phyloP scores from a whole-genome alignment of 2,888 invertebrate genomes.

The Oscheius sp. region DNA sequence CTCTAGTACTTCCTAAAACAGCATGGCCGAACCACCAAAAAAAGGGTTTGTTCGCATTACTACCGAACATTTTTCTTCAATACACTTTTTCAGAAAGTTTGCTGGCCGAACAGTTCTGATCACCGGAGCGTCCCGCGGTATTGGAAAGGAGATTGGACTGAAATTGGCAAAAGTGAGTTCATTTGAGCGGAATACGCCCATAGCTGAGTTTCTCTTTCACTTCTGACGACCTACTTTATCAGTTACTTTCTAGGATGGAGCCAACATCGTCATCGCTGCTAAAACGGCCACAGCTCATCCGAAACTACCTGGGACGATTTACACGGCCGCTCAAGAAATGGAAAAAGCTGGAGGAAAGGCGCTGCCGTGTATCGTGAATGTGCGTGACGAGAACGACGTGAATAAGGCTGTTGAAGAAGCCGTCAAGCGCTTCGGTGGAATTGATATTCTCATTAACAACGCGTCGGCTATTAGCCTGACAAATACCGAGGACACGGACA shows the following conservation, averaged over 20 bases:
- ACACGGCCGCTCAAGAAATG: conserved; percentile 90
- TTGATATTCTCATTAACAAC: conserved; percentile 92
- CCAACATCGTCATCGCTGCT: conserved; percentile 89
- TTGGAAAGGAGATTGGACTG: conserved; percentile 57
- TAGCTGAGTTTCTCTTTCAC: neutral
- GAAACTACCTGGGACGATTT: conserved; percentile 91
- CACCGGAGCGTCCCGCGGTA: conserved; percentile 56
- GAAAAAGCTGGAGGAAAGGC: conserved; percentile 64
- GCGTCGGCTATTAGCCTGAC: conserved; percentile 88
- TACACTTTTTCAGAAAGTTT: conserved; percentile 45
- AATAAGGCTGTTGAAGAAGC: conserved; percentile 74
- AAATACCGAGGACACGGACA: conserved; percentile 80
- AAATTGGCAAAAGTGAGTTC: conserved; percentile 45
- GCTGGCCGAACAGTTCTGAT: conserved; percentile 51
- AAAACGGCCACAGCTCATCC: conserved; percentile 91
- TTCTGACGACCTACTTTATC: no score
- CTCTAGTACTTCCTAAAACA: conserved; percentile 8
- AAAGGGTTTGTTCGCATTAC: conserved; percentile 11
- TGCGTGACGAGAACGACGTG: conserved; percentile 84
- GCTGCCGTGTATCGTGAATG: conserved; percentile 83
- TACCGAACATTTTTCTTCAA: neutral
- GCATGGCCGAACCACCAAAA: conserved; percentile 19
- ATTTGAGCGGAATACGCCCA: neutral
- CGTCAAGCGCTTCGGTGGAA: conserved; percentile 76
- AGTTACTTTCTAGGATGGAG: conserved; percentile 83